Evolutionary conservation across 2,888 invertebrate genomes (phyloP), one percentile per base, ranked within the genome.

Genomic region (Heliconius ethilla): DNA sequence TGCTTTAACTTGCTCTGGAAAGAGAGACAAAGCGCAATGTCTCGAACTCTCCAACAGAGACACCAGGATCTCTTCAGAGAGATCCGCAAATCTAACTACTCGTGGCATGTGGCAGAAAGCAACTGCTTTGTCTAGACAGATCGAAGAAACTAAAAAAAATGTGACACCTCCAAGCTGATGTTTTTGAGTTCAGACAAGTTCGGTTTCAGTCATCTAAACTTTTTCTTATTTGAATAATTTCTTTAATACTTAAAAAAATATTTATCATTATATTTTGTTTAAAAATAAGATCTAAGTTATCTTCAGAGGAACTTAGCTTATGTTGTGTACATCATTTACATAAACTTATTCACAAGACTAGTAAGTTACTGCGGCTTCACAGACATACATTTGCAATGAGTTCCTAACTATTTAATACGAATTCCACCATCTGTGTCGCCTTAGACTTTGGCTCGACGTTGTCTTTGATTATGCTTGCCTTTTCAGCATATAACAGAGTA

Each of bases 401-500:
- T 66, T 66, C 22, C 9, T 66, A 66, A 33, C 37, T 22, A 67
- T 67, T 67, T 37, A 67, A 37, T 67, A 37, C n/a, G n/a, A 67
- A 67, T 67, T 67, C 37, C 37, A 29, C 29, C 18, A 63, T 63
- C 11, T 25, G 25, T 13, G 62, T 25, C n/a, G 13, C 25, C 13
- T 63, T 25, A 25, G 62, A 63, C 62, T 63, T 25, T 25, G 62
- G 27, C 27, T 4, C 11, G 25, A 63, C 11, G 27, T 11, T 27
- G 5, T 63, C 62, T 63, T 62, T 62, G 13, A 25, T 63, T 13
- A 63, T 13, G 62, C 33, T 33, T 9, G 33, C 1, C 1, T 33
- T 6, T 7, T 33, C 33, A 33, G 33, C 33, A 7, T 33, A 33
- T 33, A 33, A 7, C 33, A 33, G 33, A 33, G 7, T 33, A 33